Evolutionary conservation across 2,888 invertebrate genomes (phyloP), one percentile per base, ranked within the genome.

Genomic region (Eristalinus sepulchralis): DNA sequence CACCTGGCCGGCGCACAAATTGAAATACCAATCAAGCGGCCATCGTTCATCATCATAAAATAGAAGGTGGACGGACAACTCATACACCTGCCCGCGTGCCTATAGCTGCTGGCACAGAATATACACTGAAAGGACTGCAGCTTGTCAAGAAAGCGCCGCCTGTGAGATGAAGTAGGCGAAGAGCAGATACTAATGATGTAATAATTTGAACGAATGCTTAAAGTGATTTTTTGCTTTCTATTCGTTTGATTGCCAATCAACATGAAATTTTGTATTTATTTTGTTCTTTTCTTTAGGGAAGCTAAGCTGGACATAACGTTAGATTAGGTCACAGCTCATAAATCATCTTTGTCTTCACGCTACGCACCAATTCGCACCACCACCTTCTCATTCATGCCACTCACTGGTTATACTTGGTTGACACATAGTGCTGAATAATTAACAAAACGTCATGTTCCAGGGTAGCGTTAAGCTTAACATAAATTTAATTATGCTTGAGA

Each of bases 11-110:
- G 39, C 60, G 71, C 27, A 20, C 71, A 71, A 71, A 71, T 70
- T 71, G 71, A 71, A 71, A 71, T 39, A 71, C 71, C 60, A 71
- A 60, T 71, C 71, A 71, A 60, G 39, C 36, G 24, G 60, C 60
- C 71, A 59, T 60, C 57, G 57, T 70, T 39, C 70, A 59, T 70
- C 67, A 67, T 55, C 67, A 67, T 67, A 67, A 67, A 67, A 67
- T 20, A 20, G 33, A 10, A 67, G 67, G 55, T 67, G 67, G 31
- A 67, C 55, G 31, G 47, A 17, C 17, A 17, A 17, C 47, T 17
- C 39, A 6, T 17, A 2, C 47, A 67, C 53, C 36, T 64, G 13
- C 22, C 57, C 57, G 27, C 53, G 34, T 36, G 13, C 20, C 63
- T 36, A 36, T 36, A 20, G 13, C 36, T 36, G 63, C 20, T 63